A percentile compares a stretch with the other conserved stretches of the same genome.
Conservation (phyloP, 2,888 invertebrate species). For the Exephanes ischioxanthus region DNA sequence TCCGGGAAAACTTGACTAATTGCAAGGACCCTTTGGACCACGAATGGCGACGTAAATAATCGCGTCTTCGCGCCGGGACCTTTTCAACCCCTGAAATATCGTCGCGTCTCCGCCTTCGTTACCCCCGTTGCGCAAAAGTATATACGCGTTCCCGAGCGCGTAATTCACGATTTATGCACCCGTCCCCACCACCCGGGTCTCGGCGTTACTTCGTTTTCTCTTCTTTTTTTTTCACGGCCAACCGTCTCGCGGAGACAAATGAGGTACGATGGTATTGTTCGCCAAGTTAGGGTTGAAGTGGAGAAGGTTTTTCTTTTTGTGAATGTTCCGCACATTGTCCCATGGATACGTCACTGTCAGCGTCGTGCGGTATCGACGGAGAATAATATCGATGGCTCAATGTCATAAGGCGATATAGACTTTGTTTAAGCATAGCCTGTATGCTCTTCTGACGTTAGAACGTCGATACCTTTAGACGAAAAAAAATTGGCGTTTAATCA, state of each 20-base stretch:
- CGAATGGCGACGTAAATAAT: slow-evolving; percentile 38
- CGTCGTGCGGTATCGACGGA: not conserved
- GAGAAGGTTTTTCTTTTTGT: slow-evolving; percentile 21
- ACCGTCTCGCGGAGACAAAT: slow-evolving; percentile 53
- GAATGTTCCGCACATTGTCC: slow-evolving; percentile 35
- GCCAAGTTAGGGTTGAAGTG: slow-evolving; percentile 4
- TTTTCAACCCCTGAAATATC: slow-evolving; percentile 26
- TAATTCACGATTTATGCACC: slow-evolving; percentile 64
- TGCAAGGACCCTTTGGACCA: slow-evolving; percentile 54
- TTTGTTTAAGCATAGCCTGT: no score
- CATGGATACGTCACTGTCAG: slow-evolving; percentile 46
- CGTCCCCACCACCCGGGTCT: not conserved
- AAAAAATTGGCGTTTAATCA: not conserved
- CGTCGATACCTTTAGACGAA: not conserved
- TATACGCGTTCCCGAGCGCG: slow-evolving; percentile 41
- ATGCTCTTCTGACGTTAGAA: no score
- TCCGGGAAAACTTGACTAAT: slow-evolving; percentile 67
- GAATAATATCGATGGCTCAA: not conserved
- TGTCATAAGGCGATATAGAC: not conserved
- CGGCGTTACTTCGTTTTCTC: slow-evolving; percentile 10
- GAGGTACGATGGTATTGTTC: slow-evolving; percentile 54
- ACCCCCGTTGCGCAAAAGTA: slow-evolving; percentile 32
- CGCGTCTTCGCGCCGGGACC: slow-evolving; percentile 8
- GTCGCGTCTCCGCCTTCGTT: slow-evolving; percentile 30
- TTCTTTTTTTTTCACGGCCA: slow-evolving; percentile 4